These are phyloP conservation scores for Listronotus oregonensis DNA, from an alignment of 1,140 invertebrate genomes.

Conservation along the genomic window DNA sequence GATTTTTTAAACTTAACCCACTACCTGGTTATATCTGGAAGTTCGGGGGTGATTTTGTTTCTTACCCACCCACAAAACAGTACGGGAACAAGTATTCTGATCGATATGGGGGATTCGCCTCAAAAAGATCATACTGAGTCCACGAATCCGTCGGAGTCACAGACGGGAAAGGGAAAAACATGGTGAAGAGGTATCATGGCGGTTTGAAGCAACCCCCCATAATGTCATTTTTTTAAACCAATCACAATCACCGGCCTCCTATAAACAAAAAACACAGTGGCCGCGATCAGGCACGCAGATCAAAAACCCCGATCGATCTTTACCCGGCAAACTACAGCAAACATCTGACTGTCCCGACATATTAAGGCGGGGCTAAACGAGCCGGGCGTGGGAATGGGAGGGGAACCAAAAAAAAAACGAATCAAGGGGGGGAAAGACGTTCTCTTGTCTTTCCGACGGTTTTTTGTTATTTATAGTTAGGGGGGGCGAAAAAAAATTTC, in stretches of 20 bases:
- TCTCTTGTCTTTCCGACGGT: conserved; percentile 40
- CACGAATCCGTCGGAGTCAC: conserved; percentile 52
- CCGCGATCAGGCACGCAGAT: conserved; percentile 17
- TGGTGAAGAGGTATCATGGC: conserved; percentile 41
- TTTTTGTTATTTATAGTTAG: conserved; percentile 47
- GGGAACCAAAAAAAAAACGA: conserved; percentile 33
- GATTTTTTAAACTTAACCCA: conserved; percentile 62
- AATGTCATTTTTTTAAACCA: conserved; percentile 25
- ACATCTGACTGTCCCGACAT: conserved; percentile 46
- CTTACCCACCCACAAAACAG: conserved; percentile 69
- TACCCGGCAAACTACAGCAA: conserved; percentile 47
- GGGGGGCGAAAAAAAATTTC: conserved; percentile 29
- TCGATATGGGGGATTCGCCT: conserved; percentile 48
- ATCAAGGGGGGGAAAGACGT: conserved; percentile 33
- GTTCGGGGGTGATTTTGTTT: conserved; percentile 56
- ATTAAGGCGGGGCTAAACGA: conserved; percentile 46
- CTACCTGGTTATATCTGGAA: conserved; percentile 42
- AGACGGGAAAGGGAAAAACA: conserved; percentile 40
- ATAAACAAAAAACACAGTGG: background rate
- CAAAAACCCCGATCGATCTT: conserved; percentile 44
- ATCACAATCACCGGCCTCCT: conserved; percentile 19
- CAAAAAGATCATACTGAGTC: conserved; percentile 52
- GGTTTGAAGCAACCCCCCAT: conserved; percentile 48
- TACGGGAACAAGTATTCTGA: conserved; percentile 66
- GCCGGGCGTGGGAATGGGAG: conserved; percentile 16